Evolutionary conservation across 1,140 invertebrate genomes (phyloP).

Genomic region (Papilio aristodemus): DNA sequence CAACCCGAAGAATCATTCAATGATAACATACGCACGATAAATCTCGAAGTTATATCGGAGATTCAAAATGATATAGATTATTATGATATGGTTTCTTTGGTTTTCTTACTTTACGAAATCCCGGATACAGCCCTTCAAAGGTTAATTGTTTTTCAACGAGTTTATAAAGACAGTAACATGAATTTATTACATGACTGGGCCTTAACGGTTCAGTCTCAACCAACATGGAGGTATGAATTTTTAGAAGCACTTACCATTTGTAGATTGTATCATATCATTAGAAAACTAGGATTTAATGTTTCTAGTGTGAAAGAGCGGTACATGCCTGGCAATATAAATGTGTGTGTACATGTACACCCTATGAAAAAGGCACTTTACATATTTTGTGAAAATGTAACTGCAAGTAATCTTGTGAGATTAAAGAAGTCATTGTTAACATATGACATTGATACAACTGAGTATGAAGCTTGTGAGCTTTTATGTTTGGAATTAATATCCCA

Average conservation of each 20-base stretch:
- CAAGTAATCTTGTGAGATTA: constrained; percentile 54
- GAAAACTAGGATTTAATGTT: constrained; percentile 65
- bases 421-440: constrained; percentile 60
- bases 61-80: constrained; percentile 68
- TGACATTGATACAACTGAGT: constrained; percentile 54
- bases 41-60: constrained; percentile 52
- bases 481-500: constrained; percentile 64
- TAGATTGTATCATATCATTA: constrained; percentile 59
- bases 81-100: constrained; percentile 66
- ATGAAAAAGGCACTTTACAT: constrained; percentile 65
- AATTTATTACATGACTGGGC: constrained; percentile 70
- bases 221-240: constrained; percentile 69
- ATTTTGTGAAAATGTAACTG: constrained; percentile 63
- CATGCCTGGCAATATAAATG: constrained; percentile 47
- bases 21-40: constrained; percentile 50
- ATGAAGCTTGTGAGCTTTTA: constrained; percentile 64
- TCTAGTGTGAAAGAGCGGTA: constrained; percentile 53
- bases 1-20: constrained; percentile 42
- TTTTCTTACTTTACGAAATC: constrained; percentile 68
- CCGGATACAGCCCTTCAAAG: constrained; percentile 69
- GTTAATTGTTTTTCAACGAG: constrained; percentile 59
- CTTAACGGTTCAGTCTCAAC: constrained; percentile 47
- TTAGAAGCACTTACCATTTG: constrained; percentile 67
- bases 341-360: constrained; percentile 59
- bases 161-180: constrained; percentile 57